Evolutionary conservation across 2,113 vertebrate species (phyloP).

Genomic region (Sakesphorus luctuosus): DNA sequence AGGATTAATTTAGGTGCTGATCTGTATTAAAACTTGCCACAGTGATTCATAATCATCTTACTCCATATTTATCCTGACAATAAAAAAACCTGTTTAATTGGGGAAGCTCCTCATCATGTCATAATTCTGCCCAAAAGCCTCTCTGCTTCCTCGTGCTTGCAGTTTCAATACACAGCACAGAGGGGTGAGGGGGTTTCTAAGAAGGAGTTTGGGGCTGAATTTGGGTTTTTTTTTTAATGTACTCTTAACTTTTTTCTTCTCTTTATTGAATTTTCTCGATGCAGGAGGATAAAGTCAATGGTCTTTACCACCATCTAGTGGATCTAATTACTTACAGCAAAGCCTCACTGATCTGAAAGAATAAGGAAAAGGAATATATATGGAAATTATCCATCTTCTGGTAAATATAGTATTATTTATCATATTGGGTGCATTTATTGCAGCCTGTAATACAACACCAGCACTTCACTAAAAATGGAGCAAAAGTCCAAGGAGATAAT

Average conservation of each 20-base stretch:
- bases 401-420: not conserved
- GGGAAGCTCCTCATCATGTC: conserved; percentile 23
- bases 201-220: not conserved
- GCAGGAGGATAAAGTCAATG: conserved; percentile 40
- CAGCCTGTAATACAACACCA: rapidly evolving
- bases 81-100: conserved; percentile 52
- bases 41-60: conserved; percentile 77
- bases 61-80: conserved; percentile 76
- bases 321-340: conserved; percentile 61
- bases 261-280: not conserved
- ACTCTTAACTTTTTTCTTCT: not conserved
- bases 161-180: not conserved
- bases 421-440: not conserved
- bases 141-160: not conserved
- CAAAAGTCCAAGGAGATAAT: not conserved
- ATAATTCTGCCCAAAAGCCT: conserved; percentile 28
- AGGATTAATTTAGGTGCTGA: conserved; percentile 81
- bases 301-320: conserved; percentile 83
- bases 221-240: not conserved
- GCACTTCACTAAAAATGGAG: not conserved
- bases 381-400: not conserved
- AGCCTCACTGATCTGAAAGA: not conserved
- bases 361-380: not conserved
- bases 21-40: conserved; percentile 79
- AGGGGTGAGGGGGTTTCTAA: not conserved